Base-by-base conservation (phyloP, 2,113 vertebrate species). In the Gorsachius goisagi region DNA sequence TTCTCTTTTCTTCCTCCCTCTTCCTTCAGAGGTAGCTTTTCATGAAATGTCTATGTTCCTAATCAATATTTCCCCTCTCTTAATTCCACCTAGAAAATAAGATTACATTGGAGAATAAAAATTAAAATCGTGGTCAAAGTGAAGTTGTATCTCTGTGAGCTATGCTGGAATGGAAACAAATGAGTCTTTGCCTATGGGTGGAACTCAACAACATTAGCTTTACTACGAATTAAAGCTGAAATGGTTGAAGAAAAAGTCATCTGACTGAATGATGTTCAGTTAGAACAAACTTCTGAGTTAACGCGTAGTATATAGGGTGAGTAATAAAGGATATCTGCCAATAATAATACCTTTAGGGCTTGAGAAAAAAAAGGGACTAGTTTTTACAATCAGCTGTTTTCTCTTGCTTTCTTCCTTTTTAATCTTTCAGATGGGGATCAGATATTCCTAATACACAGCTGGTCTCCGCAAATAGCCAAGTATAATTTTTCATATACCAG, bases 321-420 rank as follows among this genome's bases (percentile, higher is more conserved):
- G 89, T 91, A 96, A 97, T 97, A 96, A 97, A 93, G 88, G 89
- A 41, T 95, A 95, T 96, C 89, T 98, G 96, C 97, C 97, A 97
- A 95, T 96, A 97, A 96, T 94, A 96, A 96, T 95, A 93, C 93
- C 96, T 95, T 77, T 67, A 91, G 96, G 95, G 94, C 90, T 94
- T 83, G 53, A 95, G 88, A 59, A 93, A 96, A 96, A 82, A 97
- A 94, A 49, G 17, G 30, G 78, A 93, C 85, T 94, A 41, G 76
- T 33, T 97, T 98, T 97, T 97, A 97, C 90, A 94, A 95, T 98
- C 97, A 97, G 95, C 97, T 97, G 91, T 96, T 98, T 97, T 78
- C 74, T 88, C 92, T 94, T 82, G 41, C 91, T 84, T 81, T 22
- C 86, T 95, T 89, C 22, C 67, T 86, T 67, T 95, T 64, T 11